Base-by-base conservation (phyloP, 1,140 invertebrate species). In the Chironomus striatipennis region DNA sequence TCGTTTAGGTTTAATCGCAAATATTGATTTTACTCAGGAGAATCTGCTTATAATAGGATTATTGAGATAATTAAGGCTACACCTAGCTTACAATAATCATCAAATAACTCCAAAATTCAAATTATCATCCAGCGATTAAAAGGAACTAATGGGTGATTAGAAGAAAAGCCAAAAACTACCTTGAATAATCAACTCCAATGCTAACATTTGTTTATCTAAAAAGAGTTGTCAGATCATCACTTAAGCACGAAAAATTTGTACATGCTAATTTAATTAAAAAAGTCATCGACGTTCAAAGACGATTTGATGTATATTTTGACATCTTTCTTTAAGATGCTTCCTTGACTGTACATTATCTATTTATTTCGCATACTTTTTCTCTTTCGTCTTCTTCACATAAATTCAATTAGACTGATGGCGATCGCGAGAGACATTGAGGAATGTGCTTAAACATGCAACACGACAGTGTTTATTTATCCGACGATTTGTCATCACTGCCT, bases 241-340 rank as follows among this genome's bases (percentile, higher is more conserved):
- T 20, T 57, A 70, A 67, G 18, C 65, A 70, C 18, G 65, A 70
- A 20, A 21, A 70, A 70, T 70, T 70, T 70, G 65, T 70, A 70
- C 65, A 70, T 70, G 18, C 20, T 70, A 70, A 70, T 70, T 70
- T 17, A 70, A 70, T 70, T 70, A 70, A 21, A 4, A 70, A 57
- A 57, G 47, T 57, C 47, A 57, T n/a, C 12, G 47, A 57, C 47
- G 12, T 15, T 57, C 12, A 10, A 57, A 57, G 47, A 57, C 12
- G n/a, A 15, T 15, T n/a, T n/a, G n/a, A 57, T 57, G 47, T 57
- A 12, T 57, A 57, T 57, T 57, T 57, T 57, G 47, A 57, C 47
- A 57, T 57, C 5, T n/a, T 34, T n/a, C n/a, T 57, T 57, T 15
- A 57, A 57, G n/a, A 7, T 57, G 4, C 47, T n/a, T n/a, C n/a